A percentile compares a stretch with the other conserved stretches of the same genome.
Conservation (phyloP, 2,113 vertebrate genomes). For the Phyllostomus discolor region DNA sequence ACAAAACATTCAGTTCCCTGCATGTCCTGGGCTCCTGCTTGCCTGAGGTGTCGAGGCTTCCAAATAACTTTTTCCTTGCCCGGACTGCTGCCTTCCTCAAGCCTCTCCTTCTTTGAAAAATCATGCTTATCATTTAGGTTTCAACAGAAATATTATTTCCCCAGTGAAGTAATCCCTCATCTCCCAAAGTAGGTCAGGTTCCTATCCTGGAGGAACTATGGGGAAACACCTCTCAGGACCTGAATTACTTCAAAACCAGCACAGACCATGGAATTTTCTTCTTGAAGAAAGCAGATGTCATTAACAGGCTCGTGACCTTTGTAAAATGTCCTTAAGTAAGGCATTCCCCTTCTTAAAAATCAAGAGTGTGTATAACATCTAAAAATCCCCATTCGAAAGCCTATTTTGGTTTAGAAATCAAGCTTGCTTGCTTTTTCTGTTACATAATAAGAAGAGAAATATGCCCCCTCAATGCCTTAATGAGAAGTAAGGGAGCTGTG, state of each 20-base stretch:
- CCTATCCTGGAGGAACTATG: not conserved
- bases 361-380: not conserved
- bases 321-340: not conserved
- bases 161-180: not conserved
- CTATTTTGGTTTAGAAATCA: not conserved
- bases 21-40: not conserved
- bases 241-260: not conserved
- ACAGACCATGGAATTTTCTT: not conserved
- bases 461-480: not conserved
- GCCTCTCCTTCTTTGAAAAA: not conserved
- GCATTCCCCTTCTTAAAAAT: not conserved
- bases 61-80: not conserved
- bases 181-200: constrained; percentile 23
- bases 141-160: not conserved
- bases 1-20: not conserved
- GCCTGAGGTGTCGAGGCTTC: not conserved
- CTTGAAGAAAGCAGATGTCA: not conserved
- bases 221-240: not conserved
- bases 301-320: not conserved
- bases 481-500: not conserved
- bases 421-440: not conserved
- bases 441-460: not conserved
- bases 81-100: not conserved
- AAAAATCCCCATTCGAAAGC: not conserved
- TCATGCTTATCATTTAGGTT: not conserved